Base-by-base conservation (phyloP, 2,113 vertebrate genomes). In the Ceyx margarethae region DNA sequence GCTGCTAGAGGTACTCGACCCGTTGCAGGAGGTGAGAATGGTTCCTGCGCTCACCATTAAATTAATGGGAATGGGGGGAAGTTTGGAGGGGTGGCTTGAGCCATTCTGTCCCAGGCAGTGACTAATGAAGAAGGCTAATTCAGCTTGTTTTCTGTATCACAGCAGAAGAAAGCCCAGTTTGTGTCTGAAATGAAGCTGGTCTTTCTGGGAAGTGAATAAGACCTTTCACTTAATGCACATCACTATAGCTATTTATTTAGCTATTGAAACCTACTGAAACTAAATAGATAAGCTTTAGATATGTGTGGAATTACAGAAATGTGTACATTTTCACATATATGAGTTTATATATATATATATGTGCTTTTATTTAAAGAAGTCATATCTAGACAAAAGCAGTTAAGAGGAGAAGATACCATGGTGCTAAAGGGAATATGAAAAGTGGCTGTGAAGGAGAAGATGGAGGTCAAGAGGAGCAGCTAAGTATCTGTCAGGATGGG, bases 101-200 rank as follows among this genome's bases (percentile, higher is more conserved):
- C 66, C 86, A 42, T n/a, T 35, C 80, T 53, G 93, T 94, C 80
- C 90, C 94, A 91, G 90, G 83, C 92, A 25, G 74, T 10, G 88
- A 53, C 83, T 81, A 4, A 66, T 35, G 85, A 87, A 51, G 72
- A 64, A 4, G 17, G 17, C 26, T 60, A 35, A 90, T 71, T 62
- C 67, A 71, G 64, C 83, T 87, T 89, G 89, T 93, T 86, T 81
- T 51, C 69, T 66, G 16, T 35, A 40, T 68, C 5, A 3, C n/a
- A 22, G 76, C n/a, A 66, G 69, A 90, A 94, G 91, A 95, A 95
- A 88, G 88, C 14, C 0, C 29, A 51, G 85, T 71, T 88, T 95
- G 93, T 95, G 85, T 67, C 33, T 17, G 43, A 4, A 21, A 37
- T 73, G 75, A 78, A 85, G 58, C 80, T 9, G 13, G 58, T 37